Evolutionary conservation across 2,113 vertebrate genomes (phyloP), one percentile per base, ranked within the genome.

Genomic region (Paratilapia polleni): DNA sequence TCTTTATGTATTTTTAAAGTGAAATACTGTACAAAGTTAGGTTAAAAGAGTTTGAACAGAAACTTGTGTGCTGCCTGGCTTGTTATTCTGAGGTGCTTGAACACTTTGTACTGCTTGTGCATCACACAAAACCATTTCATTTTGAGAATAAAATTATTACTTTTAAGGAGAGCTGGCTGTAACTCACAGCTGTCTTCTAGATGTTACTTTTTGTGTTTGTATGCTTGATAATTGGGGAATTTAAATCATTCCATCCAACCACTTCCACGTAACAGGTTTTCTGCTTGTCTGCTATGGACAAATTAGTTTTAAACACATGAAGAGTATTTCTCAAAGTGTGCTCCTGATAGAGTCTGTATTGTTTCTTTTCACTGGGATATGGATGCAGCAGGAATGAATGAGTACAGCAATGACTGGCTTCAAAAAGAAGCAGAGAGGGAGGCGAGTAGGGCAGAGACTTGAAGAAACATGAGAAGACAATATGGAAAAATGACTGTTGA

Each of bases 381-480:
- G n/a, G 11, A 10, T 41, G 43, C 20, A 26, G 57, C 5, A 64
- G 64, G 52, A 43, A 41, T 59, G 80, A 61, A 61, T 19, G 38
- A 66, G 34, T 36, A 41, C 49, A 66, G 60, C 24, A 52, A 75
- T 79, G 80, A 59, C 34, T 52, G 15, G 15, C 5, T 80, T 66
- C n/a, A 41, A 20, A 59, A 38, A 52, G 19, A 43, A n/a, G 9
- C 20, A 49, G 19, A 73, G 47, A 73, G 47, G 47, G 68, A 34
- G 66, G 66, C 10, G 70, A 60, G 78, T 31, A 80, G 54, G 58
- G 60, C 47, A 52, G 38, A 79, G 85, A 77, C 88, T 78, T 89
- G 91, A 89, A 83, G 66, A 38, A 81, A 91, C 87, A 87, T 41
- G 82, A 93, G 88, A 68, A 92, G 80, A 78, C 76, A 38, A 22